A percentile compares a stretch with the other conserved stretches of the same genome.
Conservation (phyloP, 1,140 invertebrate species). For the Lamellibrachia luymesi region DNA sequence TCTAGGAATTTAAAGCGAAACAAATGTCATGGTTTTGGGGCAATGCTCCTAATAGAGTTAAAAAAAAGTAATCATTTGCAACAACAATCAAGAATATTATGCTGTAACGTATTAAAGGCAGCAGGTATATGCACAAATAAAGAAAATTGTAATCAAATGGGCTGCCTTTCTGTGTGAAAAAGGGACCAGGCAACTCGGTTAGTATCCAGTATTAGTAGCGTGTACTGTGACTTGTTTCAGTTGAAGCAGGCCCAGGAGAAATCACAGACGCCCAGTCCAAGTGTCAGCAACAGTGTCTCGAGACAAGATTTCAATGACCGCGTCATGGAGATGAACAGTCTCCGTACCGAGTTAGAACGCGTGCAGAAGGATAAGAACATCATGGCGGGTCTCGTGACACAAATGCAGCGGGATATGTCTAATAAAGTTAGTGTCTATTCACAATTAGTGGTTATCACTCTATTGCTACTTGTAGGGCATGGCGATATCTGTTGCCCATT, state of each 20-base stretch:
- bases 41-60: no score
- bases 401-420: constrained; percentile 56
- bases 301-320: constrained; percentile 22
- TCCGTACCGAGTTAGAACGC: constrained; percentile 46
- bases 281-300: neutral
- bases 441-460: neutral
- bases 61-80: no score
- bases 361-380: constrained; percentile 56
- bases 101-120: no score
- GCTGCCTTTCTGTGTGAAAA: no score
- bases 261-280: neutral
- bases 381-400: constrained; percentile 54
- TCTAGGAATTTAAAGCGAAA: neutral
- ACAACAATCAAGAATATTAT: no score
- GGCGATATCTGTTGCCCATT: neutral
- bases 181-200: no score
- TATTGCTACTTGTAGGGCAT: neutral
- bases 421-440: constrained; percentile 44
- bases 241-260: neutral
- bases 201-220: neutral
- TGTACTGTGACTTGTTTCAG: neutral
- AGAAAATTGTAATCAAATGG: no score
- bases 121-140: no score
- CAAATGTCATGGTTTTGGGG: no score
- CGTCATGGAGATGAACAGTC: constrained; percentile 19